Evolutionary conservation across 2,113 vertebrate genomes (phyloP).

Genomic region (Colinus virginianus): DNA sequence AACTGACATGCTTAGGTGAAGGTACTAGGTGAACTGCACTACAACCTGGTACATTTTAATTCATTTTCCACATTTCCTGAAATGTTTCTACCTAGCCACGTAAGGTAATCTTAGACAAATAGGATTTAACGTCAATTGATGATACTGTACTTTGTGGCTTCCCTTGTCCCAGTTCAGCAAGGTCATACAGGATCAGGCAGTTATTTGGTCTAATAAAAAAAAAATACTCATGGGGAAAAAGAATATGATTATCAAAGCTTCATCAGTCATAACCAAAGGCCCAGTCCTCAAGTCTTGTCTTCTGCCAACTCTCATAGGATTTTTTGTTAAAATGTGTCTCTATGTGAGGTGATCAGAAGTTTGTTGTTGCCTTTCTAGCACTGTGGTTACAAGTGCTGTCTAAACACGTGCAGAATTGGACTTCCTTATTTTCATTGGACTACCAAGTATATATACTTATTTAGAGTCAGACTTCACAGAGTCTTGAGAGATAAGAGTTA

Average conservation of each 20-base stretch:
- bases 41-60: not conserved
- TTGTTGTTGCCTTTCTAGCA: not conserved
- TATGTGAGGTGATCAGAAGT: not conserved
- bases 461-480: not conserved
- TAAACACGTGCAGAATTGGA: not conserved
- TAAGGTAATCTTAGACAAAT: not conserved
- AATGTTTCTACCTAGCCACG: not conserved
- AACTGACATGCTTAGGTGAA: not conserved
- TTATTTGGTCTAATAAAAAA: not conserved
- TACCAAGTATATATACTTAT: not conserved
- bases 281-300: not conserved
- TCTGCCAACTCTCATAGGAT: rapidly evolving
- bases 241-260: not conserved
- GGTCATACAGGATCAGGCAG: not conserved
- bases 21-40: not conserved
- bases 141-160: not conserved
- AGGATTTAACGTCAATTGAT: not conserved
- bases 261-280: not conserved
- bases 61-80: not conserved
- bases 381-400: not conserved
- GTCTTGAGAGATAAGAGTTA: not conserved
- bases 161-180: not conserved
- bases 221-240: not conserved
- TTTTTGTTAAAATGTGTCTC: not conserved
- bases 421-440: not conserved